Evolutionary conservation across 1,140 invertebrate genomes (phyloP).

Genomic region (Neodiprion fabricii): DNA sequence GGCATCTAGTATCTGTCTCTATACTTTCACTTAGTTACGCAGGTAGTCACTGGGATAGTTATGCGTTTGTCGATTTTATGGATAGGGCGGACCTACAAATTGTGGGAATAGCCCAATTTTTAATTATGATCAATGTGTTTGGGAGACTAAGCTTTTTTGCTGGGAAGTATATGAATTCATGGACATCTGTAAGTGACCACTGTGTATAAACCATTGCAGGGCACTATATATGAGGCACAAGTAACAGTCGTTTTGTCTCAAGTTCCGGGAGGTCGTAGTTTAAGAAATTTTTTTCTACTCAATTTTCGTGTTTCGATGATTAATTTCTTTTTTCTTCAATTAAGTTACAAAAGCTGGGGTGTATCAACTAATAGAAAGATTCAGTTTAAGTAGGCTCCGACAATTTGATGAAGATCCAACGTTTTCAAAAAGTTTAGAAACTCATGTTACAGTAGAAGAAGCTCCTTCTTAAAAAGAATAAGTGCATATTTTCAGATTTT

Average conservation of each 20-base stretch:
- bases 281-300: not conserved
- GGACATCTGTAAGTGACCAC: not conserved
- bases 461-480: too few relatives aligned
- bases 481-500: too few relatives aligned
- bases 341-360: too few relatives aligned
- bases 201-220: not conserved
- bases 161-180: not conserved
- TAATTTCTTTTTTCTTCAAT: too few relatives aligned
- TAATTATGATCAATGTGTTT: not conserved
- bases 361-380: too few relatives aligned
- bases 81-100: not conserved
- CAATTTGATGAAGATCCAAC: too few relatives aligned
- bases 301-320: too few relatives aligned
- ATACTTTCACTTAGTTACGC: slow-evolving; percentile 5
- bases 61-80: not conserved
- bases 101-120: not conserved
- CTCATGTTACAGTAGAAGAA: too few relatives aligned
- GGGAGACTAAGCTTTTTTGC: not conserved
- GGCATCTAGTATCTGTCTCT: not conserved
- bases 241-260: not conserved
- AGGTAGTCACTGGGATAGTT: slow-evolving; percentile 1
- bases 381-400: too few relatives aligned
- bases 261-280: not conserved
- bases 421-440: too few relatives aligned
- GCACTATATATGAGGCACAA: not conserved